A percentile compares a stretch with the other conserved stretches of the same genome.
These are phyloP conservation scores for Oryzias melastigma DNA, from an alignment of 2,113 vertebrate genomes.

Conservation along the genomic window DNA sequence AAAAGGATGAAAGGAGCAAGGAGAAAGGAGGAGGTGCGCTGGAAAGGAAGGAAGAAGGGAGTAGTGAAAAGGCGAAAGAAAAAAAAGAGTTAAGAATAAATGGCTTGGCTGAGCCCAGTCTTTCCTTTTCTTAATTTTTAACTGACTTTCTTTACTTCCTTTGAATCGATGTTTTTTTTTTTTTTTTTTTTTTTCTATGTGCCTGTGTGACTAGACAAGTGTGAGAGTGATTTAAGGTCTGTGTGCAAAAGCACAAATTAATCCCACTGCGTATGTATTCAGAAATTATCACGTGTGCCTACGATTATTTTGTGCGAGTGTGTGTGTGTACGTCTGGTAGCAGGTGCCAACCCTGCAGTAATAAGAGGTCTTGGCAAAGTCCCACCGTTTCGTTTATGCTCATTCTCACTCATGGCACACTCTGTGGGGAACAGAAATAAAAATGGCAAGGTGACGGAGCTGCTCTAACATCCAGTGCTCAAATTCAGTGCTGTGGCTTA, in stretches of 20 bases:
- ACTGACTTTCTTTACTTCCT: slow-evolving; percentile 28
- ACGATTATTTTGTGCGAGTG: slow-evolving; percentile 35
- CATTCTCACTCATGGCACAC: slow-evolving; percentile 44
- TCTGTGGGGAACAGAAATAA: slow-evolving; percentile 35
- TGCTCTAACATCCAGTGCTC: slow-evolving; percentile 36
- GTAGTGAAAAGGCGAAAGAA: slow-evolving; percentile 35
- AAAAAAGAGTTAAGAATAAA: slow-evolving; percentile 38
- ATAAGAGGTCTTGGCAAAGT: slow-evolving; percentile 56
- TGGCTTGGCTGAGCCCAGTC: slow-evolving; percentile 32
- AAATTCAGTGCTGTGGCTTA: slow-evolving; percentile 24
- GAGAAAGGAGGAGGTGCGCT: slow-evolving; percentile 41
- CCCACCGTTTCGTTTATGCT: slow-evolving; percentile 44
- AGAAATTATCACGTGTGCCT: slow-evolving; percentile 45
- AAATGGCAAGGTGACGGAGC: slow-evolving; percentile 31
- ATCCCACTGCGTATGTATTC: slow-evolving; percentile 55
- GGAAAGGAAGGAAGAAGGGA: slow-evolving; percentile 41
- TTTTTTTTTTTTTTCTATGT: slow-evolving; percentile 31
- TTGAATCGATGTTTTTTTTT: slow-evolving; percentile 31
- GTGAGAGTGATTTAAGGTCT: slow-evolving; percentile 41
- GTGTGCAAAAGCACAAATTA: slow-evolving; percentile 61
- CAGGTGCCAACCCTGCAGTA: slow-evolving; percentile 43
- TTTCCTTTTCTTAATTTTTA: slow-evolving; percentile 23
- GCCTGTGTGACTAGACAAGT: slow-evolving; percentile 47
- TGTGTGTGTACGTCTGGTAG: slow-evolving; percentile 25
- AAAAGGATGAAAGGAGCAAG: slow-evolving; percentile 58